Evolutionary conservation across 2,113 vertebrate genomes (phyloP).

Genomic region (Mastomys coucha): DNA sequence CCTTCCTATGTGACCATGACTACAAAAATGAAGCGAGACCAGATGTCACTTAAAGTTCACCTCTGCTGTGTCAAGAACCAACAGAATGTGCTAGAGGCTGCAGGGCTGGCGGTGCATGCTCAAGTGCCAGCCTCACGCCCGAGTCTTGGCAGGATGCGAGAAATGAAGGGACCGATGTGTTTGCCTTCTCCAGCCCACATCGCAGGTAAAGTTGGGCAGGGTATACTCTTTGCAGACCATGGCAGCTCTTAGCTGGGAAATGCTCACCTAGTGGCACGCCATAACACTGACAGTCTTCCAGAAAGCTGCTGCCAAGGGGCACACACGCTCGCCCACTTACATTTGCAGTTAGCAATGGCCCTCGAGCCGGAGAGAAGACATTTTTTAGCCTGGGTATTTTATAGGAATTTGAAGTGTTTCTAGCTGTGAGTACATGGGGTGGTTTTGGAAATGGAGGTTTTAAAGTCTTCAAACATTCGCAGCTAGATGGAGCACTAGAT

Average conservation of each 20-base stretch:
- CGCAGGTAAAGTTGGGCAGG: neutral
- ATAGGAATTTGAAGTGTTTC: constrained; percentile 47
- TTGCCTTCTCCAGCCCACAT: neutral
- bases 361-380: neutral
- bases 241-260: neutral
- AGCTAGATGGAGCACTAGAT: neutral
- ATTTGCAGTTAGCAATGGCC: neutral
- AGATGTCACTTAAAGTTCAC: neutral
- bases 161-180: neutral
- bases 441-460: constrained; percentile 1
- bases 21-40: neutral
- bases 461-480: constrained; percentile 28
- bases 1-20: neutral
- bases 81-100: neutral
- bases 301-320: neutral
- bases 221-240: neutral
- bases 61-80: neutral
- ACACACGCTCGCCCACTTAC: neutral
- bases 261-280: neutral
- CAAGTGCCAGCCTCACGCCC: neutral
- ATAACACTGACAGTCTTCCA: fast-evolving
- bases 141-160: neutral
- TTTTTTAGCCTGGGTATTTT: constrained; percentile 30
- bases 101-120: neutral
- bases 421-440: neutral